Evolutionary conservation across 92 coral and sea anemone genomes (phyloP).

Genomic region (Phenganax marumi): DNA sequence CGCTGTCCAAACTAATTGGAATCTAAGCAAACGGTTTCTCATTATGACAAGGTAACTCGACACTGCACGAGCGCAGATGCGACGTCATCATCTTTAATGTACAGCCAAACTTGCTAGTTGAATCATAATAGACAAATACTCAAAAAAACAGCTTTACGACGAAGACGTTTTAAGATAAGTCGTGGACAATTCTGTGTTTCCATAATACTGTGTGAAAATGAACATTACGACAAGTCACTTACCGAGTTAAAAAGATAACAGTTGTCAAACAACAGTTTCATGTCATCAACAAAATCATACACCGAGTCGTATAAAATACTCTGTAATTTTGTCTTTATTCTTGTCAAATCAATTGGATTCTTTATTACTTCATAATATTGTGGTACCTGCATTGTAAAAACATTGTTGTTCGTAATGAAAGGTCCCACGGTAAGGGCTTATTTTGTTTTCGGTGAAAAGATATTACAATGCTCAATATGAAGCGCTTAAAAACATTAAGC

Average conservation of each 20-base stretch:
- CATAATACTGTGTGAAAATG: neutral
- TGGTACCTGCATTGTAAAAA: slow-evolving; percentile 59
- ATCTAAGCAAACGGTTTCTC: no score
- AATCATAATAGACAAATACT: no score
- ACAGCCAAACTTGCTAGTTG: no score
- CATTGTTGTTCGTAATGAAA: neutral
- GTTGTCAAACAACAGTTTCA: slow-evolving; percentile 74
- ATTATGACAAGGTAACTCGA: no score
- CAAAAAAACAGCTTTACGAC: no score
- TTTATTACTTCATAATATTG: slow-evolving; percentile 72
- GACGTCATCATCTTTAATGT: no score
- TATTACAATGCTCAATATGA: no score
- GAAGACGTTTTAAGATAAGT: no score
- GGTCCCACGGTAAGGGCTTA: neutral
- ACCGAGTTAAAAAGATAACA: slow-evolving; percentile 75
- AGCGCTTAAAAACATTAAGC: no score
- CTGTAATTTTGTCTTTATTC: slow-evolving; percentile 72
- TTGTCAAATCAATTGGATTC: slow-evolving; percentile 71
- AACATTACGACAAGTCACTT: neutral
- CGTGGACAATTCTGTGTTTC: neutral
- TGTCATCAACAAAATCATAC: slow-evolving; percentile 78
- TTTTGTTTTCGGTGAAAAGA: neutral
- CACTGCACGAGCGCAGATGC: no score
- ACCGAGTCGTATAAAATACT: slow-evolving; percentile 68
- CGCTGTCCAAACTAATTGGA: no score